These are phyloP conservation scores for Casuarius casuarius DNA, from an alignment of 2,113 vertebrate genomes.

Conservation along the genomic window DNA sequence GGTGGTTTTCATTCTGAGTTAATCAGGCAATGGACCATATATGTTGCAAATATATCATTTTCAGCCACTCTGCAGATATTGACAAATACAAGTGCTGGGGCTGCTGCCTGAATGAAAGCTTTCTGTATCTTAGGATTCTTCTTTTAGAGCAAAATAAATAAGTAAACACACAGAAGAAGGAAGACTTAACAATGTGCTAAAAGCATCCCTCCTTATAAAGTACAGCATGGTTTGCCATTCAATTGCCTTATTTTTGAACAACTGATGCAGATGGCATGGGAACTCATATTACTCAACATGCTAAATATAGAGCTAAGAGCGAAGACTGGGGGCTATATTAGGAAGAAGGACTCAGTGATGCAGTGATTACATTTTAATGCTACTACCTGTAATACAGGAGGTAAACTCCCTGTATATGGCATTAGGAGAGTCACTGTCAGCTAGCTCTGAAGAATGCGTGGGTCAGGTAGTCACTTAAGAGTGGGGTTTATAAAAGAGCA, in stretches of 20 bases:
- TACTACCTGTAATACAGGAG: neutral
- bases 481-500: neutral
- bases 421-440: neutral
- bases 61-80: constrained; percentile 54
- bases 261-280: constrained; percentile 34
- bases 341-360: neutral
- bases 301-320: constrained; percentile 24
- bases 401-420: too few relatives aligned
- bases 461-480: neutral
- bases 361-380: neutral
- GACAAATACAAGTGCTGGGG: constrained; percentile 64
- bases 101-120: constrained; percentile 18
- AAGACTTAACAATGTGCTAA: constrained; percentile 3
- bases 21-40: constrained; percentile 72
- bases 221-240: neutral
- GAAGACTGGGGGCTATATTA: neutral
- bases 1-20: constrained; percentile 75
- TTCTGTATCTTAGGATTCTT: neutral
- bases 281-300: neutral
- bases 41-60: constrained; percentile 67
- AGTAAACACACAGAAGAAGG: neutral
- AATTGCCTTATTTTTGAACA: constrained; percentile 13
- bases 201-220: neutral
- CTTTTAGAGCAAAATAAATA: constrained; percentile 12
- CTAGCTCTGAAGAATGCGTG: rapidly evolving